Percentiles rank a stretch among this genome's conserved stretches.
These are phyloP conservation scores for Cuniculus paca DNA, from an alignment of 2,797 vertebrate species.

Conservation along the genomic window DNA sequence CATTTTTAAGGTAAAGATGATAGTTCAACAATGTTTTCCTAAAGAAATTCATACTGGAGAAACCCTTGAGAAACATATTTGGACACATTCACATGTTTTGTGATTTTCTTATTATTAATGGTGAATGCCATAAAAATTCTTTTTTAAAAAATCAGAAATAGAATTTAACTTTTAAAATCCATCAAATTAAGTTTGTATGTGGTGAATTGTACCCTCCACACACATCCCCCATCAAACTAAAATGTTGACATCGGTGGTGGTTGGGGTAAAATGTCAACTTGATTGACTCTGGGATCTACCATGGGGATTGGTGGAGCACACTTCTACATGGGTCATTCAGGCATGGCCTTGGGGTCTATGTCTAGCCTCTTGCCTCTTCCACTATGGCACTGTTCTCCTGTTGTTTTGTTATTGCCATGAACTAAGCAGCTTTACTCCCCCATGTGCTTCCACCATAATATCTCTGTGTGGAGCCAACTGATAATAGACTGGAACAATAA, in stretches of 20 bases:
- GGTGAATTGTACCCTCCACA: not conserved
- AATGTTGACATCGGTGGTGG: not conserved
- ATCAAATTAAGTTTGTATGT: not conserved
- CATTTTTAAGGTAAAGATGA: constrained; percentile 21
- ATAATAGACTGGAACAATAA: not conserved
- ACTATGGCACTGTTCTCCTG: not conserved
- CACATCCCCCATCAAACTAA: not conserved
- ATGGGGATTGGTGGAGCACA: not conserved
- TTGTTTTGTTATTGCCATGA: not conserved
- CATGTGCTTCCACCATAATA: not conserved
- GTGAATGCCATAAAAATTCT: constrained; percentile 14
- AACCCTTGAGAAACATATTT: constrained; percentile 42
- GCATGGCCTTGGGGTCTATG: not conserved
- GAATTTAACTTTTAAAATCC: constrained; percentile 39
- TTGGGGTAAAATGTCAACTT: not conserved
- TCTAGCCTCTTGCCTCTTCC: not conserved
- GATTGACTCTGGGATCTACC: not conserved
- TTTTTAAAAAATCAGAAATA: constrained; percentile 1
- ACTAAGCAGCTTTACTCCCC: not conserved
- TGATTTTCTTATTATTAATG: constrained; percentile 13
- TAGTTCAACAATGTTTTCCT: constrained; percentile 46
- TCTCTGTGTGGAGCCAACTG: not conserved
- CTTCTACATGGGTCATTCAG: not conserved
- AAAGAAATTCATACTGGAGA: constrained; percentile 28
- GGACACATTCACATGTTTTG: not conserved